Evolutionary conservation across 2,113 vertebrate genomes (phyloP), one percentile per base, ranked within the genome.

Genomic region (Benitochromis conjunctus): DNA sequence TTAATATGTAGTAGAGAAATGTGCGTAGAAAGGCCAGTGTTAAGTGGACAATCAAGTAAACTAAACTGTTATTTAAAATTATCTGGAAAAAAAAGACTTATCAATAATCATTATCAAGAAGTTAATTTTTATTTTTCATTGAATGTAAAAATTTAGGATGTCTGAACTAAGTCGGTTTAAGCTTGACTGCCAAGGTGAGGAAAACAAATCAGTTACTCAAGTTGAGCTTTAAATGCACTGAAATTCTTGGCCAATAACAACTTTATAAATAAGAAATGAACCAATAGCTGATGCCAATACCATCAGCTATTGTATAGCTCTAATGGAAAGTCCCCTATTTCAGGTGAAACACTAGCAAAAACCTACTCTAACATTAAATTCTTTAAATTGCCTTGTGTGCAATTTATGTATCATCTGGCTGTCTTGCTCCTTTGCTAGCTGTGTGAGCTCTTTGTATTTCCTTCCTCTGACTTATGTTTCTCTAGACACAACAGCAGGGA

Each of bases 391-490:
- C 86, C 29, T 79, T n/a, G 24, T 29, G 14, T 88, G n/a, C 80
- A 83, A 85, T 84, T 84, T 78, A 79, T 88, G 82, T 82, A 86
- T 91, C 88, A 78, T 91, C 82, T 89, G 82, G 10, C 64, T 80
- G 24, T 57, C 19, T 66, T 74, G 60, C 48, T 79, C 85, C 31
- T 36, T 89, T 18, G 19, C 58, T 81, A 21, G 78, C 81, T 86
- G 80, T 91, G 86, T 26, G 8, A 89, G 86, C 48, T 86, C 69
- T 92, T 93, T 91, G 77, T 69, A 24, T 90, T 91, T 94, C 91
- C 92, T 92, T 95, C 92, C 91, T 92, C 82, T 79, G 81, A 80
- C 89, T 92, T 93, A 91, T 91, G 87, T 93, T 92, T 91, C 86
- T 79, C 83, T 66, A 84, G 81, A 89, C 53, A 5, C 64, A 66